These are phyloP conservation scores for Coregonus ussuriensis DNA, from an alignment of 2,797 vertebrate species.

Conservation along the genomic window DNA sequence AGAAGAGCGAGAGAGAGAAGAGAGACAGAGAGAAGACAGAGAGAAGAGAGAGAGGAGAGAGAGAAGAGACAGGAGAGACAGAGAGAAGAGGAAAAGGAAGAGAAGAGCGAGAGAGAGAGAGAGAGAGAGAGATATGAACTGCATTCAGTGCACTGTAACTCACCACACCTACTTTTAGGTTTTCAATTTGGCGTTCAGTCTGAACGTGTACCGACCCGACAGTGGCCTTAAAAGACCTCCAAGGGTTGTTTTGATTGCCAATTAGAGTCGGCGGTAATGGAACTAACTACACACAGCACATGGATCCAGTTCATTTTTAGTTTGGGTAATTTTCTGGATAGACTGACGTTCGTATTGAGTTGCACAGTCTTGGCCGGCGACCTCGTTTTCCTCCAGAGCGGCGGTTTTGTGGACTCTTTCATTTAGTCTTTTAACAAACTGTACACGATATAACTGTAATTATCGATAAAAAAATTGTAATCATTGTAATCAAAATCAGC, in stretches of 20 bases:
- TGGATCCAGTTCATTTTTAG: not conserved
- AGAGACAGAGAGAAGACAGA: too few species aligned
- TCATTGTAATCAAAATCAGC: conserved; percentile 49
- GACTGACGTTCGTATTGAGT: conserved; percentile 33
- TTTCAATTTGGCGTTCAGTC: conserved; percentile 11
- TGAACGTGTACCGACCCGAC: not conserved
- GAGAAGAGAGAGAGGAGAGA: too few species aligned
- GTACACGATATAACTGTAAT: conserved; percentile 27
- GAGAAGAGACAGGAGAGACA: too few species aligned
- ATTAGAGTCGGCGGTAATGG: conserved; percentile 9
- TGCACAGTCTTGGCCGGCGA: conserved; percentile 20
- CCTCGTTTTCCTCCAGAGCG: conserved; percentile 24
- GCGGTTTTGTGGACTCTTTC: conserved; percentile 39
- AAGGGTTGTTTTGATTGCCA: conserved; percentile 23
- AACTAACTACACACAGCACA: conserved; percentile 26
- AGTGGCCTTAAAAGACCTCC: not conserved
- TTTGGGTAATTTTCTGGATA: conserved; percentile 16
- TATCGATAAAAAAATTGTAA: conserved; percentile 46
- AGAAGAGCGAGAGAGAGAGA: too few species aligned
- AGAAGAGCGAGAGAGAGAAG: too few species aligned
- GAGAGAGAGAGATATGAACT: not conserved
- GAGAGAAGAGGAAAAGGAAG: too few species aligned
- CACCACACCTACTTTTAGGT: not conserved
- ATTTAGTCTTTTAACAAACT: conserved; percentile 36
- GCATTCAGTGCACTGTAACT: conserved; percentile 17